These are phyloP conservation scores for Calcarius lapponicus DNA, from an alignment of 2,797 vertebrate species.

Conservation along the genomic window DNA sequence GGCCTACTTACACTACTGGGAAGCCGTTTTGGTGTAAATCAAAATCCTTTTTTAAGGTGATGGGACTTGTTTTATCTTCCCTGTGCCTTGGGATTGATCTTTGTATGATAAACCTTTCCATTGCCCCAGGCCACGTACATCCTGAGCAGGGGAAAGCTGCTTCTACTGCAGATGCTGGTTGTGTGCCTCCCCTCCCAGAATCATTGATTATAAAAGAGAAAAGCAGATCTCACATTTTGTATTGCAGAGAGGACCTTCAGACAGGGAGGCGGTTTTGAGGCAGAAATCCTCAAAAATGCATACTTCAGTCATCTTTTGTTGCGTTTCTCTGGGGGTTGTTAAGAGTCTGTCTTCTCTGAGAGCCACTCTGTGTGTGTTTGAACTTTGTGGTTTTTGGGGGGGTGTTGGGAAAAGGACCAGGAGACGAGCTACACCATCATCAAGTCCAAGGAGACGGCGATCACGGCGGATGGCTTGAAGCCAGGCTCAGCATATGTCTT, in stretches of 20 bases:
- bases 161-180: background rate
- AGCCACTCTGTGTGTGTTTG: background rate
- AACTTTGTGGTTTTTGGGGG: background rate
- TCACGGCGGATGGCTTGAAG: constrained; percentile 90
- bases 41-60: background rate
- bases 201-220: background rate
- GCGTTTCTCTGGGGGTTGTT: background rate
- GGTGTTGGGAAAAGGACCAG: constrained; percentile 83
- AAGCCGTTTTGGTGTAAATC: background rate
- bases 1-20: background rate
- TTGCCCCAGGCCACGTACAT: background rate
- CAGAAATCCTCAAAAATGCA: background rate
- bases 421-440: constrained; percentile 98
- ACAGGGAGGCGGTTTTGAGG: background rate
- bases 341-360: background rate
- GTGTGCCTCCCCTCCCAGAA: background rate
- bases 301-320: background rate
- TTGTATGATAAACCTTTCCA: background rate
- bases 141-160: background rate
- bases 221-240: background rate
- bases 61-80: background rate
- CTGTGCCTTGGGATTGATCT: background rate
- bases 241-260: background rate
- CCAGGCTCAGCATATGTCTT: constrained; percentile 91
- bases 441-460: constrained; percentile 90